Percentiles rank a stretch among this genome's conserved stretches.
Evolutionary conservation across 2,888 invertebrate species (phyloP).

Genomic region (Eudasyphora cyanicolor): DNA sequence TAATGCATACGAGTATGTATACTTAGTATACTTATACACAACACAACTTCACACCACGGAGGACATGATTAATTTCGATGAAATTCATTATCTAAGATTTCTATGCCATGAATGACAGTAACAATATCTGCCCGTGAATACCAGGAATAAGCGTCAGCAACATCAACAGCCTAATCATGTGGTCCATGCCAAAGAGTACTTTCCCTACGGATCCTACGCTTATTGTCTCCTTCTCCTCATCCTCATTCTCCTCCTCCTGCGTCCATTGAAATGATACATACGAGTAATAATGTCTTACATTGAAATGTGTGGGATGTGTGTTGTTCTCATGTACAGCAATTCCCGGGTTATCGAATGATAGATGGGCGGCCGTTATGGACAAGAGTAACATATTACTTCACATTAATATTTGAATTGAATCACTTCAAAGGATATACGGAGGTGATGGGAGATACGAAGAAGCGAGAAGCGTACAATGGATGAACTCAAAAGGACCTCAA

Average conservation of each 20-base stretch:
- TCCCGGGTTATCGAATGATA: slow-evolving; percentile 12
- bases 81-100: slow-evolving; percentile 13
- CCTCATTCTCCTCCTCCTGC: background rate
- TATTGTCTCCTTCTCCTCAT: background rate
- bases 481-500: too few species aligned
- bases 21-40: background rate
- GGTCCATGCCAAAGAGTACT: background rate
- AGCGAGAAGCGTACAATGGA: too few species aligned
- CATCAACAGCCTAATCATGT: background rate
- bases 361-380: slow-evolving; percentile 16
- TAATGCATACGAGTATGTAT: background rate
- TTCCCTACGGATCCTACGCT: too few species aligned
- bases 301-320: background rate
- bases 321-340: background rate
- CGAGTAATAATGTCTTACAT: background rate
- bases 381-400: slow-evolving; percentile 19
- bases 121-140: background rate
- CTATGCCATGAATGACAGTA: background rate
- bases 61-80: background rate
- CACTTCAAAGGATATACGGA: background rate
- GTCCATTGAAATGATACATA: background rate
- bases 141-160: background rate
- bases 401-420: slow-evolving; percentile 28
- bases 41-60: background rate
- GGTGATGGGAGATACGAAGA: too few species aligned